A percentile compares a stretch with the other conserved stretches of the same genome.
Conservation (phyloP, 2,888 invertebrate species). For the Platycheirus albimanus region DNA sequence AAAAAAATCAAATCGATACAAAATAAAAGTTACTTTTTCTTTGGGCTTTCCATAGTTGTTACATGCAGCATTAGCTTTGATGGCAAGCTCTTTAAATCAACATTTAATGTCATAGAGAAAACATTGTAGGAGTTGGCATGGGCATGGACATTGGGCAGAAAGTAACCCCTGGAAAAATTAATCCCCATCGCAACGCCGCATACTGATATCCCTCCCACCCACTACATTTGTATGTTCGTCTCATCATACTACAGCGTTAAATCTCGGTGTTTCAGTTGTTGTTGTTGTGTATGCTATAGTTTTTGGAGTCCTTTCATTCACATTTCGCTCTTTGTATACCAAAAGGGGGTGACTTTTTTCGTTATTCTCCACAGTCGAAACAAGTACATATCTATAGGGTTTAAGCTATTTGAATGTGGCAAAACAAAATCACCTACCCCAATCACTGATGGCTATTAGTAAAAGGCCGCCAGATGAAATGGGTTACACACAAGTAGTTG, state of each 20-base stretch:
- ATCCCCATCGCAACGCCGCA: conserved; percentile 44
- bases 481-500: no score
- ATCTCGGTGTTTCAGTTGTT: conserved; percentile 41
- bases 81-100: conserved; percentile 3
- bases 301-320: conserved; percentile 63
- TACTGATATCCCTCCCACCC: conserved; percentile 37
- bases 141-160: no score
- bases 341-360: conserved; percentile 50
- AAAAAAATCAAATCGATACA: conserved; percentile 24
- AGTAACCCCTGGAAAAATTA: conserved; percentile 52
- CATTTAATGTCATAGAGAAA: conserved; percentile 37
- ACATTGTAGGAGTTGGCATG: conserved; percentile 57
- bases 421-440: background rate
- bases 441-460: background rate
- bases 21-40: conserved; percentile 20
- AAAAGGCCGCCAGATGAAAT: conserved; percentile 12
- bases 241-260: conserved; percentile 61
- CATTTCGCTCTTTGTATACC: conserved; percentile 43
- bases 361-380: conserved; percentile 21
- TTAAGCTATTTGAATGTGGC: conserved; percentile 44
- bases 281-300: conserved; percentile 26
- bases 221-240: conserved; percentile 55
- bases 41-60: conserved; percentile 23
- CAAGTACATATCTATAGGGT: conserved; percentile 17
- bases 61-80: conserved; percentile 36